phyloP scores from a whole-genome alignment of 2,113 vertebrate species.

The Naja naja region DNA sequence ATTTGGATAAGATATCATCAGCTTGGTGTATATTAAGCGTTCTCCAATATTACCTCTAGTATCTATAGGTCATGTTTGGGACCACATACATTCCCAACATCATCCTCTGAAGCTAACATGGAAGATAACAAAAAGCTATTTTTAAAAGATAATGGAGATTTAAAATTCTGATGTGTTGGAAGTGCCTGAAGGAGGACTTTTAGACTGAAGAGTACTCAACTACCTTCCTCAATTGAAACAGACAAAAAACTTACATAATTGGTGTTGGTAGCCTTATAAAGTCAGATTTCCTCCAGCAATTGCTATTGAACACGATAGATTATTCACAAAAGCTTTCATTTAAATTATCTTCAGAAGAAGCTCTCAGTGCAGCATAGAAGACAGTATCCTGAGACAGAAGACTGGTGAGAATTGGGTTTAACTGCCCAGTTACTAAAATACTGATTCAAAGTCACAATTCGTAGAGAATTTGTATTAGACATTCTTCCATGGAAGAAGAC shows the following conservation, averaged over 20 bases:
- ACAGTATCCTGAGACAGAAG: background rate
- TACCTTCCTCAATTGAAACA: constrained; percentile 1
- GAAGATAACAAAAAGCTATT: background rate
- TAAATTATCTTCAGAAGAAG: background rate
- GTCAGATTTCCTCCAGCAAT: constrained; percentile 20
- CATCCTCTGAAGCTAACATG: background rate
- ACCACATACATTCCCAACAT: background rate
- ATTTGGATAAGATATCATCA: background rate
- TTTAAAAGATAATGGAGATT: background rate
- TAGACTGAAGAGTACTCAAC: background rate
- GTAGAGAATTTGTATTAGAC: background rate
- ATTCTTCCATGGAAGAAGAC: background rate
- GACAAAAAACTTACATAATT: background rate
- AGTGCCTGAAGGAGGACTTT: background rate
- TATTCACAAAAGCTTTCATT: constrained; percentile 20
- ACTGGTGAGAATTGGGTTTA: background rate
- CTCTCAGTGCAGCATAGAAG: background rate
- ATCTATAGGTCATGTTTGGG: background rate
- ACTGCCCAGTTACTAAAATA: background rate
- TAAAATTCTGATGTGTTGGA: background rate
- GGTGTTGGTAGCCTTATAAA: constrained; percentile 12
- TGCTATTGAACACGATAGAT: constrained; percentile 1
- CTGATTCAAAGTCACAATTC: background rate
- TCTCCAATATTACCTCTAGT: background rate
- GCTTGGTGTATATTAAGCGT: background rate